Evolutionary conservation across 2,888 invertebrate genomes (phyloP).

Genomic region (Ornithoptera alexandrae): DNA sequence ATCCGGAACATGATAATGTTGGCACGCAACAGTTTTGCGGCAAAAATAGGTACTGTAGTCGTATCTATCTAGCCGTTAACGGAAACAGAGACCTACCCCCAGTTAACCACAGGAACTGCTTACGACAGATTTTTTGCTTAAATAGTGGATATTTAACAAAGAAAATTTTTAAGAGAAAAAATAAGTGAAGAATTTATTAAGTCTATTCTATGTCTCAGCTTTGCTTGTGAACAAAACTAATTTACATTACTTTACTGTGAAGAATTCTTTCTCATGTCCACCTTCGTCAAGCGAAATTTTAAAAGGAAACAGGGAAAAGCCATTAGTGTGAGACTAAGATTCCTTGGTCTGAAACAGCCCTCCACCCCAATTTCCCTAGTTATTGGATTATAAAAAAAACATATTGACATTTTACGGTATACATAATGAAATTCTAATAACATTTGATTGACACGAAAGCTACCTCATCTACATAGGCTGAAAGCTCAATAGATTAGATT

Average conservation of each 20-base stretch:
- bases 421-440: constrained; percentile 65
- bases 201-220: background rate
- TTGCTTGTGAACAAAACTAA: background rate
- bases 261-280: constrained; percentile 11
- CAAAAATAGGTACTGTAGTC: no score
- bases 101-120: no score
- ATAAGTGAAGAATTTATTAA: background rate
- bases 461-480: constrained; percentile 37
- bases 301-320: constrained; percentile 11
- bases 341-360: constrained; percentile 5
- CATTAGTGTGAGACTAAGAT: constrained; percentile 3
- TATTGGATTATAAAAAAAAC: constrained; percentile 33
- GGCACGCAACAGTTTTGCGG: no score
- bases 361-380: constrained; percentile 12
- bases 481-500: constrained; percentile 44
- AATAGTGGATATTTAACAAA: background rate
- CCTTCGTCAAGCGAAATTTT: constrained; percentile 18
- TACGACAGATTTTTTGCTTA: no score
- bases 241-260: background rate
- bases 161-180: background rate
- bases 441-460: constrained; percentile 44
- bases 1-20: no score
- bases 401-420: constrained; percentile 48
- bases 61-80: no score
- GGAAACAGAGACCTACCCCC: no score